Conservation (phyloP, 2,888 invertebrate species). For the Diloba caeruleocephala region DNA sequence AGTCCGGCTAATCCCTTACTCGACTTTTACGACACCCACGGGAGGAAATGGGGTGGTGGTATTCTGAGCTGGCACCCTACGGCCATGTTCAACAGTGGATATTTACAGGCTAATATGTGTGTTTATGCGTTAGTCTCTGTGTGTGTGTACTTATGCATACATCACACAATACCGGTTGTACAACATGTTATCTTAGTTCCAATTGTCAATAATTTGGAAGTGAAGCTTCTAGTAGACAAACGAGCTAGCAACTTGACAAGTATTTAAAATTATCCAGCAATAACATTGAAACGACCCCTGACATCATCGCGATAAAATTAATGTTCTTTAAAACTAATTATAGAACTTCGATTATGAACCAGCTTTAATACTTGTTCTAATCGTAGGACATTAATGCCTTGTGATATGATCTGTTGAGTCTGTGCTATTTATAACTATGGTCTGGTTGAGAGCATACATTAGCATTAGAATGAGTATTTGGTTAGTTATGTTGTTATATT, state of each 20-base stretch:
- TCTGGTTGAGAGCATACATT: constrained; percentile 18
- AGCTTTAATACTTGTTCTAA: constrained; percentile 16
- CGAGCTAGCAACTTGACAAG: neutral
- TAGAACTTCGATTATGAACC: constrained; percentile 31
- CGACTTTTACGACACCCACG: too few species aligned
- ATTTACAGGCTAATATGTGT: too few species aligned
- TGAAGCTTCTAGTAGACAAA: too few species aligned
- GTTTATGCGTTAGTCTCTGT: too few species aligned
- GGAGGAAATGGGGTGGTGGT: too few species aligned
- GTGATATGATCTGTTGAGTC: constrained; percentile 13
- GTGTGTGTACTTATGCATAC: too few species aligned
- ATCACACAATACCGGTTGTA: too few species aligned
- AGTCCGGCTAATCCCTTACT: too few species aligned
- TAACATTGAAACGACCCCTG: constrained; percentile 28
- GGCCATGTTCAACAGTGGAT: too few species aligned
- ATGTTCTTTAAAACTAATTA: constrained; percentile 16
- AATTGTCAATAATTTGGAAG: neutral
- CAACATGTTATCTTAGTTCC: too few species aligned
- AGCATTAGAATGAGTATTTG: constrained; percentile 14
- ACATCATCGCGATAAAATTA: constrained; percentile 21
- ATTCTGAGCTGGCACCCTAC: too few species aligned
- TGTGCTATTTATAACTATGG: constrained; percentile 22
- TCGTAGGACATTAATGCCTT: neutral
- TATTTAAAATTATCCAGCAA: constrained; percentile 1
- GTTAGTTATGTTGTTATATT: constrained; percentile 2